Percentiles rank a stretch among this genome's conserved stretches.
Evolutionary conservation across 2,113 vertebrate species (phyloP).

Genomic region (Otolemur garnettii): DNA sequence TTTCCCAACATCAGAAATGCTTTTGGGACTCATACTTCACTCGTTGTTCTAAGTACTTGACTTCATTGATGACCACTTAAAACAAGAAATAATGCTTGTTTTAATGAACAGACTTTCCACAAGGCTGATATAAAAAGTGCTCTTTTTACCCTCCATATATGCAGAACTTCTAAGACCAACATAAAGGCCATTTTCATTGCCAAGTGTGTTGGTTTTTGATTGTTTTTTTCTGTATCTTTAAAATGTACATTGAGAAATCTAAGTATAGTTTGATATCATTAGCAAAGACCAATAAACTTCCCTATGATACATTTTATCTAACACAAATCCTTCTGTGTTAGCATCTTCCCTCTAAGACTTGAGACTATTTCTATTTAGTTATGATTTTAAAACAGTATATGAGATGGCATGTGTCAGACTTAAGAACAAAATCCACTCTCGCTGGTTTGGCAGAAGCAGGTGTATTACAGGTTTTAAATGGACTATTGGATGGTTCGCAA

Average conservation of each 20-base stretch:
- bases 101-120: slow-evolving; percentile 53
- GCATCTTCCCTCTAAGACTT: slow-evolving; percentile 37
- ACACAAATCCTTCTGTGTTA: not conserved
- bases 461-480: not conserved
- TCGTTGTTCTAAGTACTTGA: slow-evolving; percentile 19
- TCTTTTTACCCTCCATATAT: not conserved
- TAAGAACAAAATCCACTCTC: slow-evolving; percentile 41
- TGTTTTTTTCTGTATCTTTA: slow-evolving; percentile 39
- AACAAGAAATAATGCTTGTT: slow-evolving; percentile 34
- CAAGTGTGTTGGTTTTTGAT: slow-evolving; percentile 24
- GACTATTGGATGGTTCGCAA: not conserved
- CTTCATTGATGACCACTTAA: slow-evolving; percentile 36
- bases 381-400: slow-evolving; percentile 17
- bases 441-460: not conserved
- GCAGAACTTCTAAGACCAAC: not conserved
- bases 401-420: not conserved
- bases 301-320: not conserved
- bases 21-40: not conserved
- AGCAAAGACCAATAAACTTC: slow-evolving; percentile 44
- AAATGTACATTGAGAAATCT: slow-evolving; percentile 17
- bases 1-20: slow-evolving; percentile 34
- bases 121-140: not conserved
- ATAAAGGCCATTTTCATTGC: slow-evolving; percentile 1
- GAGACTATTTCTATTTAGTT: slow-evolving; percentile 36
- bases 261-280: slow-evolving; percentile 22